These are phyloP conservation scores for Synergus umbraculus DNA, from an alignment of 2,888 invertebrate genomes.

Conservation along the genomic window DNA sequence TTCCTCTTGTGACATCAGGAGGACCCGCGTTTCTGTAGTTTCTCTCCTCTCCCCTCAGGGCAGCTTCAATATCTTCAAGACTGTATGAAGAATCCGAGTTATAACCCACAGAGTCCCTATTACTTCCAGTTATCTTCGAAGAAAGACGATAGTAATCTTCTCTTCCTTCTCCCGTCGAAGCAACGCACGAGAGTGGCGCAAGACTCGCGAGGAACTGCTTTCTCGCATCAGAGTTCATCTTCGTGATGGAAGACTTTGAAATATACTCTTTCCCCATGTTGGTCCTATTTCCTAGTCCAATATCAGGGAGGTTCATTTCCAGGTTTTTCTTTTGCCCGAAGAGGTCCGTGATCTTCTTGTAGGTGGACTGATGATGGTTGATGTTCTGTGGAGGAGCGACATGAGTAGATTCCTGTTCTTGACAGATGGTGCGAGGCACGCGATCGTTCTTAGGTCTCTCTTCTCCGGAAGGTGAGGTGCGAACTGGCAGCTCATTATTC, in stretches of 20 bases:
- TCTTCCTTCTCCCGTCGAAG: conserved; percentile 79
- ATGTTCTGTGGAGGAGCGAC: background rate
- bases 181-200: conserved; percentile 88
- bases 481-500: conserved; percentile 76
- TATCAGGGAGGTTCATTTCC: conserved; percentile 70
- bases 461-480: conserved; percentile 84
- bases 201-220: conserved; percentile 89
- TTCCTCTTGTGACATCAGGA: conserved; percentile 89
- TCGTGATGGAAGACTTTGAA: conserved; percentile 75
- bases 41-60: conserved; percentile 78
- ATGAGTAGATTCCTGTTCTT: conserved; percentile 23
- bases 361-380: conserved; percentile 79
- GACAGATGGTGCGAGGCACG: conserved; percentile 2
- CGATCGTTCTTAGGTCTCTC: conserved; percentile 76
- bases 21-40: conserved; percentile 78
- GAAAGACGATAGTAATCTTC: conserved; percentile 82
- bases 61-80: conserved; percentile 83
- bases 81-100: conserved; percentile 85
- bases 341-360: conserved; percentile 82
- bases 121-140: conserved; percentile 74
- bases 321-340: conserved; percentile 80
- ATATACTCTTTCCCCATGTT: conserved; percentile 63
- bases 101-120: conserved; percentile 81
- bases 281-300: conserved; percentile 61
- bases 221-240: conserved; percentile 81